Evolutionary conservation across 2,888 invertebrate species (phyloP).

Genomic region (Mesorhabditis belari): DNA sequence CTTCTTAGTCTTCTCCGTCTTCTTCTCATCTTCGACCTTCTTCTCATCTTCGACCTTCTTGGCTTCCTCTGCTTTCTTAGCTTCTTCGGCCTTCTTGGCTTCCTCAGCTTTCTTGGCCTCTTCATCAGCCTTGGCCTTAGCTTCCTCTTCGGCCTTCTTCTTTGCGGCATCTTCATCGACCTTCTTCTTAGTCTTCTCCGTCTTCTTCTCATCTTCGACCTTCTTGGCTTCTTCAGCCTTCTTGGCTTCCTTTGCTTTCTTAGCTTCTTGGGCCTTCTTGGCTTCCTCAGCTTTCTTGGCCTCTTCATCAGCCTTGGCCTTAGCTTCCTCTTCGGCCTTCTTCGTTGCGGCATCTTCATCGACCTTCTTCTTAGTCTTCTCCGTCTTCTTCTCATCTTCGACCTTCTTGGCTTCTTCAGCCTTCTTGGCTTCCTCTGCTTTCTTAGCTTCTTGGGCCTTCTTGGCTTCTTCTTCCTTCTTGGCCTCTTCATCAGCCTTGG

Average conservation of each 20-base stretch:
- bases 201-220: neutral
- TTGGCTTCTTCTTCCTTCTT: neutral
- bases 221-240: slow-evolving; percentile 13
- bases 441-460: neutral
- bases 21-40: neutral
- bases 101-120: slow-evolving; percentile 1
- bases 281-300: neutral
- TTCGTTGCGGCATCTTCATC: neutral
- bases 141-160: neutral
- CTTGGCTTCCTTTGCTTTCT: neutral
- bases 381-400: neutral
- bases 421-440: neutral
- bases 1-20: neutral
- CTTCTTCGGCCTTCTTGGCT: neutral
- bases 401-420: neutral
- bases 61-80: neutral
- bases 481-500: neutral
- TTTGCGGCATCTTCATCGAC: neutral
- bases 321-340: slow-evolving; percentile 2
- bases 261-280: neutral
- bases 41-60: neutral
- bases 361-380: slow-evolving; percentile 7
- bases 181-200: slow-evolving; percentile 1
- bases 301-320: neutral
- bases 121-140: neutral